phyloP scores from a whole-genome alignment of 2,797 vertebrate species.

The Argentina silus region DNA sequence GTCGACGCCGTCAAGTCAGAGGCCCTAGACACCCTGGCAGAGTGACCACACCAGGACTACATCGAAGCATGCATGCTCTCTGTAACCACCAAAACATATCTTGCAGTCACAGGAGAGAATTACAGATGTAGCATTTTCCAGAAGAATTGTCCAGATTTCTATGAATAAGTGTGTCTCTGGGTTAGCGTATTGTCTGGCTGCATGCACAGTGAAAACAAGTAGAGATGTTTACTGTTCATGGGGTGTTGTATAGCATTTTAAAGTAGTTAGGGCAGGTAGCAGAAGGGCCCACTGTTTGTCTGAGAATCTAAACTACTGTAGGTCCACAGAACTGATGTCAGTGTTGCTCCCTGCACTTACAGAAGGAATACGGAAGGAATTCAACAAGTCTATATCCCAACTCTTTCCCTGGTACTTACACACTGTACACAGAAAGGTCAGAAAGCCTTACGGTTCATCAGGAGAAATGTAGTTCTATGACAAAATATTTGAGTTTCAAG shows the following conservation, averaged over 20 bases:
- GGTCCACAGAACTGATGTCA: not conserved
- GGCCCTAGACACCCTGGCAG: constrained; percentile 56
- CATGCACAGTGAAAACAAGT: not conserved
- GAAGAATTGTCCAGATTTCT: not conserved
- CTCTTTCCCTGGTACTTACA: not conserved
- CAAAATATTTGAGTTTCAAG: not conserved
- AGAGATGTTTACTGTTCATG: not conserved
- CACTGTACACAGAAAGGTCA: not conserved
- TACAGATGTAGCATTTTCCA: too few relatives aligned
- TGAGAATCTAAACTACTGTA: not conserved
- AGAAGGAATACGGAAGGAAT: too few relatives aligned
- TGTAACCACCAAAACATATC: constrained; percentile 16
- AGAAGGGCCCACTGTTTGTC: not conserved
- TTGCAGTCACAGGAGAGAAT: constrained; percentile 19
- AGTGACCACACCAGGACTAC: constrained; percentile 38
- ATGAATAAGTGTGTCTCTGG: not conserved
- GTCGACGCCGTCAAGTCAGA: constrained; percentile 89
- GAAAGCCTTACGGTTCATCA: not conserved
- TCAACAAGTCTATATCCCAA: not conserved
- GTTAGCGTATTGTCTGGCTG: not conserved
- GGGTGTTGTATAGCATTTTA: not conserved
- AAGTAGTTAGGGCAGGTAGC: not conserved
- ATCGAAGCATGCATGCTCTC: constrained; percentile 38
- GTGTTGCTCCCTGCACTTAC: not conserved
- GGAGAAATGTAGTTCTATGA: not conserved